Evolutionary conservation across 2,797 vertebrate species (phyloP), one percentile per base, ranked within the genome.

Genomic region (Microcaecilia unicolor): DNA sequence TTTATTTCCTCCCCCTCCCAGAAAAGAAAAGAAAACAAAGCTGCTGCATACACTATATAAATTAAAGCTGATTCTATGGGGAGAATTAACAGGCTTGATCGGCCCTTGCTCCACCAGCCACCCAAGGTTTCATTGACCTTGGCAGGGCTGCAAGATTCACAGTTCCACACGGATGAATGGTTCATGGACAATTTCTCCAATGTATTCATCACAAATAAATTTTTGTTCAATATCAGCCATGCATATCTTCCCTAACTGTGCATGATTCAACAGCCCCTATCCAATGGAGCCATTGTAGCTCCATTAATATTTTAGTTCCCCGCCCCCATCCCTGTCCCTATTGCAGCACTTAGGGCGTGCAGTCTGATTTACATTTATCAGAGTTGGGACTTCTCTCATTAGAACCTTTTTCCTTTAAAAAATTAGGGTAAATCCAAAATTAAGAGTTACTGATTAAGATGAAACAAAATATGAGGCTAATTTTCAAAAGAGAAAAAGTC

Each of bases 111-210:
- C 53, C 64, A 58, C 53, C 64, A 47, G 52, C 22, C 54, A 41
- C 40, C 22, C n/a, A 10, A 25, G 37, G 40, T 67, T 72, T 60
- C 59, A 62, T 50, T 58, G 63, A 68, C 66, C 53, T 58, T 55
- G 50, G 56, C 33, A 53, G 62, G 59, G 71, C 67, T 58, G 39
- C 41, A 36, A 61, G 41, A 68, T 66, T 69, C 64, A 63, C 62
- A 70, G 75, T 80, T 74, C 74, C 48, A 58, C 60, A 76, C 41
- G 57, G 74, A 59, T 65, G 67, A 61, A 45, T 60, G 68, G 41
- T 35, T 70, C 46, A 40, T 31, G 22, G 76, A 72, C 67, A 76
- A 64, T 69, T 71, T 76, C 65, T 67, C 52, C 37, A 72, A 57
- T 71, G 68, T 74, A 20, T 63, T 48, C 62, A 56, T 43, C 45